A percentile compares a stretch with the other conserved stretches of the same genome.
Conservation (phyloP, 2,113 vertebrate genomes). For the Cyphomyrus plagiostoma region DNA sequence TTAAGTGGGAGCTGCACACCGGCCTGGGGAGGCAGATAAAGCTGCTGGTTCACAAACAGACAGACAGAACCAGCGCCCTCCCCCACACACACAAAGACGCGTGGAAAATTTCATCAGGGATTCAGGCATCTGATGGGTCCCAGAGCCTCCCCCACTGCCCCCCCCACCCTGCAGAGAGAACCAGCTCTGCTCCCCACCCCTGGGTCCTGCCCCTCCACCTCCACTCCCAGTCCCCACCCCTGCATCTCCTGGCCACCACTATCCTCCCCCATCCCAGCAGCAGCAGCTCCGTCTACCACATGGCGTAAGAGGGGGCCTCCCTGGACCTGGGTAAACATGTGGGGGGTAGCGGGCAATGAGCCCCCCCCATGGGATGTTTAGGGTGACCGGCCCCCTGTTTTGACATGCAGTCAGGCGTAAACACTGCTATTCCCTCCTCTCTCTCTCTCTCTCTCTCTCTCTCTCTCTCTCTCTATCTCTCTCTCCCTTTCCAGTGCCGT, state of each 20-base stretch:
- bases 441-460: constrained; percentile 58
- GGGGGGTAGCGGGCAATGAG: neutral
- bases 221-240: neutral
- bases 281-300: neutral
- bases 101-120: neutral
- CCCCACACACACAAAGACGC: neutral
- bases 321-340: neutral
- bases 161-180: neutral
- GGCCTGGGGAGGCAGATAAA: neutral
- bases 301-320: neutral
- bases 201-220: no score
- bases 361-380: no score
- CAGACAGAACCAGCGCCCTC: neutral
- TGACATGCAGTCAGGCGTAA: neutral
- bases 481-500: constrained; percentile 79
- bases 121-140: neutral
- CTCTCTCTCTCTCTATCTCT: constrained; percentile 66
- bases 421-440: neutral
- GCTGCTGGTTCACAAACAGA: neutral
- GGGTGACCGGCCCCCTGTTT: neutral
- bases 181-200: no score
- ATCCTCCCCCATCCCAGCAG: neutral
- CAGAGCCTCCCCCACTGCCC: neutral
- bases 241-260: neutral
- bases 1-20: neutral